These are phyloP conservation scores for Barbus barbus DNA, from an alignment of 2,113 vertebrate genomes.

Conservation along the genomic window DNA sequence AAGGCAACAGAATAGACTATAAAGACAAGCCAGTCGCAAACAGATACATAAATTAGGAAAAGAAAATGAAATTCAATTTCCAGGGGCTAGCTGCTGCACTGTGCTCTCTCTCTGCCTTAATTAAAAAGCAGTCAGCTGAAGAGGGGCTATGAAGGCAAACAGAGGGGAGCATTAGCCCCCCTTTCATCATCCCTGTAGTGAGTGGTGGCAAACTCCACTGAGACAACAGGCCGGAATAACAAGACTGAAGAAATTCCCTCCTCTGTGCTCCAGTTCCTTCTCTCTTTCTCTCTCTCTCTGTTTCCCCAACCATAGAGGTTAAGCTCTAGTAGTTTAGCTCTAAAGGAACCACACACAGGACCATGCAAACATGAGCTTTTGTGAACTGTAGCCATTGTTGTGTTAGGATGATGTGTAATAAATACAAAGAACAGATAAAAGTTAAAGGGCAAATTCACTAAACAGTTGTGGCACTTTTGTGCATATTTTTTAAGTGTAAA, in stretches of 20 bases:
- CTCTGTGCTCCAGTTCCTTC: conserved; percentile 11
- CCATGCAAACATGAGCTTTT: neutral
- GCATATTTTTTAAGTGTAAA: neutral
- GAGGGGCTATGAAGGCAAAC: conserved; percentile 44
- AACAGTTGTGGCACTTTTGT: neutral
- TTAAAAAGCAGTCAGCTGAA: conserved; percentile 65
- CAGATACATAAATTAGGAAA: conserved; percentile 54
- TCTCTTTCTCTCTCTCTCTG: neutral
- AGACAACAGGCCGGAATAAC: conserved; percentile 48
- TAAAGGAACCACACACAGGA: neutral
- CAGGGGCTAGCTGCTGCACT: conserved; percentile 54
- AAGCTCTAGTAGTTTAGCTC: conserved; percentile 4
- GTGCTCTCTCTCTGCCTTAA: conserved; percentile 54
- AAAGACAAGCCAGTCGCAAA: conserved; percentile 47
- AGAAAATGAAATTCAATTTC: conserved; percentile 57
- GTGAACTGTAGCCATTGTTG: neutral
- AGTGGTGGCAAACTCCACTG: conserved; percentile 37
- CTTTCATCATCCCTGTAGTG: conserved; percentile 47
- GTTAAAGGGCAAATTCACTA: neutral
- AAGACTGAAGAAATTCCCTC: conserved; percentile 19
- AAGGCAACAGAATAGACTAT: conserved; percentile 44
- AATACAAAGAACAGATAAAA: neutral
- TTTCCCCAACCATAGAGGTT: neutral
- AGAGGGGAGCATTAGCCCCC: conserved; percentile 15
- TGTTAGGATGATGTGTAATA: neutral